Evolutionary conservation across 2,888 invertebrate species (phyloP), one percentile per base, ranked within the genome.

Genomic region (Parthenolecanium corni): DNA sequence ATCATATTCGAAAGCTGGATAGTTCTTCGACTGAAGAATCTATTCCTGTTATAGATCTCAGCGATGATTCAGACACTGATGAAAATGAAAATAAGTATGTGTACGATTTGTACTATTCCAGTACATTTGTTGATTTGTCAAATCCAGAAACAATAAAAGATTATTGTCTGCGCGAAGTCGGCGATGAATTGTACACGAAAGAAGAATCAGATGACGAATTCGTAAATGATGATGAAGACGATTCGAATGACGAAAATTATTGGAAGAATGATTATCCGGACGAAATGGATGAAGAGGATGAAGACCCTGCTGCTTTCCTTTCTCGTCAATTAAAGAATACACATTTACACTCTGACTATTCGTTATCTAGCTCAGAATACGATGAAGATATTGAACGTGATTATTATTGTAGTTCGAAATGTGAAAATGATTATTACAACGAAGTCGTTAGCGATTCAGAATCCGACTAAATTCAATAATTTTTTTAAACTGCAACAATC

Each of bases 231-330:
- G 61, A 61, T n/a, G 61, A 61, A 1, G 61, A 61, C 16, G 58
- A 58, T n/a, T 61, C 61, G 14, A 61, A 61, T n/a, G 61, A 61
- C 38, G 61, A 61, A 21, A 61, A 61, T 40, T 49, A 49, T 11
- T 61, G 61, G 61, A 47, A 49, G 3, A 61, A 61, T 51, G 61
- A 61, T 38, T 61, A 61, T 23, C 61, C 61, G 16, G 61, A 61
- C 23, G 61, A 61, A 51, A 49, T 38, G 4, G 52, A 52, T 21
- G 20, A 61, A 14, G 21, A 57, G n/a, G 46, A 46, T 18, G 57
- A 57, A 1, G 57, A 57, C n/a, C 25, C 24, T 16, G 25, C 40
- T 57, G 25, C 9, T 44, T 44, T 14, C n/a, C 46, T 44, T 9
- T 44, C 46, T 44, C 1, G 2, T 16, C 9, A 44, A 20, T n/a